A percentile compares a stretch with the other conserved stretches of the same genome.
These are phyloP conservation scores for Rotaria macrura DNA, from an alignment of 2,888 invertebrate genomes.

Conservation along the genomic window DNA sequence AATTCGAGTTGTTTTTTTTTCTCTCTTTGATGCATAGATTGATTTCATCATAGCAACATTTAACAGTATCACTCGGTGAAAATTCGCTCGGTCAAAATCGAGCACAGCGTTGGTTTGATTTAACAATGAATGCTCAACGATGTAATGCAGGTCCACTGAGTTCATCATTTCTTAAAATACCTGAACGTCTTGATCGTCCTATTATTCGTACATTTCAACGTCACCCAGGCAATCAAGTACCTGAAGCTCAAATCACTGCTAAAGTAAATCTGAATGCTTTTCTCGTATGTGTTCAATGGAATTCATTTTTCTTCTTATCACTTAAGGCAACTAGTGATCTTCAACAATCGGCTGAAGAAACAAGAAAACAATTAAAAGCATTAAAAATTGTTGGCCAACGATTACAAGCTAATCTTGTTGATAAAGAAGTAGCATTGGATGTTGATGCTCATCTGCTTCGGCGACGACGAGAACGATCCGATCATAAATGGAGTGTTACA, in stretches of 20 bases:
- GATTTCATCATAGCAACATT: constrained; percentile 41
- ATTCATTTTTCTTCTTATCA: neutral
- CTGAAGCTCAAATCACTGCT: constrained; percentile 40
- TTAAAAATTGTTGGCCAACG: constrained; percentile 30
- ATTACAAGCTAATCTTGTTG: constrained; percentile 23
- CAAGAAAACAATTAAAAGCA: constrained; percentile 28
- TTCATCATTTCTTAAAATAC: constrained; percentile 41
- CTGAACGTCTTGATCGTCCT: constrained; percentile 47
- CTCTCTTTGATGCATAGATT: neutral
- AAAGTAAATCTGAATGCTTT: constrained; percentile 11
- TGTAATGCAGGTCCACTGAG: constrained; percentile 46
- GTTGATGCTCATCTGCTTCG: constrained; percentile 28
- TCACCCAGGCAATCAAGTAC: constrained; percentile 49
- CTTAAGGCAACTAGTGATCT: neutral
- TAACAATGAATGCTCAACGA: constrained; percentile 44
- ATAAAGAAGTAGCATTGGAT: constrained; percentile 25
- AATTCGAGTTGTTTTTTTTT: neutral
- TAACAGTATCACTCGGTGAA: constrained; percentile 44
- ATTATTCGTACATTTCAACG: constrained; percentile 46
- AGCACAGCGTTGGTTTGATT: constrained; percentile 47
- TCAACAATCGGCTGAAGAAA: constrained; percentile 21
- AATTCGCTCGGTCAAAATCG: constrained; percentile 45
- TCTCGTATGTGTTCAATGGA: neutral
- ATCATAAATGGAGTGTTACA: constrained; percentile 30
- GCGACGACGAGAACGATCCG: constrained; percentile 27